A percentile compares a stretch with the other conserved stretches of the same genome.
Conservation (phyloP, 1,140 invertebrate genomes). For the Magallana angulata region DNA sequence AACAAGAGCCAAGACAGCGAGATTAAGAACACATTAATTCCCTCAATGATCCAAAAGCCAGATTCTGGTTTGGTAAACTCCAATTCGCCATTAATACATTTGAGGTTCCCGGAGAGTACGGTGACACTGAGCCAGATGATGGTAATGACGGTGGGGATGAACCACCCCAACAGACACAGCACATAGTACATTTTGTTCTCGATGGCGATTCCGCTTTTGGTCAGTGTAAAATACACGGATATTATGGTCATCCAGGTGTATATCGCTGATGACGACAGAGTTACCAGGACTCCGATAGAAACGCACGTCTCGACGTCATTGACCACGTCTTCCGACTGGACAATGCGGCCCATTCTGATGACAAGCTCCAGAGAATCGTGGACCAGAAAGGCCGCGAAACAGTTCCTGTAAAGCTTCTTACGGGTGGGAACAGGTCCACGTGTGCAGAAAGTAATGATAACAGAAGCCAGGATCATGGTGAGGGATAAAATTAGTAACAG, state of each 20-base stretch:
- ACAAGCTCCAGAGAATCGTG: conserved; percentile 53
- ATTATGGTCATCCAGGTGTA: conserved; percentile 53
- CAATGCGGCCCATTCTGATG: conserved; percentile 47
- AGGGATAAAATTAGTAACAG: conserved; percentile 46
- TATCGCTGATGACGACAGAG: conserved; percentile 52
- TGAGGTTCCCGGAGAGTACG: conserved; percentile 49
- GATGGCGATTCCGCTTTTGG: conserved; percentile 51
- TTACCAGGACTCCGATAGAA: conserved; percentile 50
- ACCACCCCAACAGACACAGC: conserved; percentile 54
- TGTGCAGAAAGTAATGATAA: conserved; percentile 49
- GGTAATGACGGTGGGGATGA: conserved; percentile 53
- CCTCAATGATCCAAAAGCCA: conserved; percentile 57
- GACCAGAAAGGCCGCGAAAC: conserved; percentile 55
- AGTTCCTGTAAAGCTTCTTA: conserved; percentile 51
- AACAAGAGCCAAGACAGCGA: conserved; percentile 47
- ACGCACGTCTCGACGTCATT: conserved; percentile 53
- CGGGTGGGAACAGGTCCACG: conserved; percentile 44
- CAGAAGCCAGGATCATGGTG: conserved; percentile 42
- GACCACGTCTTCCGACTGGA: conserved; percentile 45
- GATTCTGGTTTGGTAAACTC: conserved; percentile 49
- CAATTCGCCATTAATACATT: conserved; percentile 55
- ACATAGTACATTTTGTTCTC: conserved; percentile 56
- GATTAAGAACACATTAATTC: conserved; percentile 42
- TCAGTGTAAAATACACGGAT: conserved; percentile 46
- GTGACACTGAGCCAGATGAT: conserved; percentile 58